phyloP scores from a whole-genome alignment of 37 sponge, comb jelly and placozoan genomes.

The Ephydatia muelleri region DNA sequence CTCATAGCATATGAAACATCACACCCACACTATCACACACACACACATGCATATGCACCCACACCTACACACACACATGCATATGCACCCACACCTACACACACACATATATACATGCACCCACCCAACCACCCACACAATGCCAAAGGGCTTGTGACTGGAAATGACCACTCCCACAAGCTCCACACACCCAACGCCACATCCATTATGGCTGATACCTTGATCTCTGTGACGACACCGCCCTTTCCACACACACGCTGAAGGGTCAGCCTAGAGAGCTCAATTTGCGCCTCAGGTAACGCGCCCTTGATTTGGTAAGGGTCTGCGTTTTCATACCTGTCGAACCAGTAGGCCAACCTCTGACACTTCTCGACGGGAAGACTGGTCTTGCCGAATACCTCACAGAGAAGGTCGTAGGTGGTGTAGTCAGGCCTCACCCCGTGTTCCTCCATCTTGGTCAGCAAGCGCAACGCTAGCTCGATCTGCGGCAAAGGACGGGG shows the following conservation, averaged over 20 bases:
- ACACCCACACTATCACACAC: too few species aligned
- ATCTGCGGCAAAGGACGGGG: conserved; percentile 85
- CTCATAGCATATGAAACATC: too few species aligned
- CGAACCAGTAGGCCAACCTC: conserved; percentile 86
- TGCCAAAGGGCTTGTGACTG: too few species aligned
- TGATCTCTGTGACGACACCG: conserved; percentile 37
- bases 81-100: too few species aligned
- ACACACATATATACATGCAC: too few species aligned
- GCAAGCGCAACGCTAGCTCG: conserved; percentile 77
- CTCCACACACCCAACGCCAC: background rate
- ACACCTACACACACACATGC: too few species aligned
- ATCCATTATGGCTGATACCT: conserved; percentile 25
- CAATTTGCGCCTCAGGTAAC: conserved; percentile 49
- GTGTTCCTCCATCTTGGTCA: conserved; percentile 90
- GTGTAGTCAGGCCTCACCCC: conserved; percentile 74
- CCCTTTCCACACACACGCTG: conserved; percentile 45
- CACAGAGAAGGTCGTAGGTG: conserved; percentile 66
- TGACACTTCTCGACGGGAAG: conserved; percentile 83
- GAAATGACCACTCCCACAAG: too few species aligned
- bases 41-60: too few species aligned
- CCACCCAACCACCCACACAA: too few species aligned
- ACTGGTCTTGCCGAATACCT: conserved; percentile 78
- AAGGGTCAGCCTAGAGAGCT: conserved; percentile 53
- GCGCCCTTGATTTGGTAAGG: conserved; percentile 70
- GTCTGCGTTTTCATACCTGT: conserved; percentile 70